Percentiles rank a stretch among this genome's conserved stretches.
phyloP scores from a whole-genome alignment of 2,113 vertebrate genomes.

The Leucoraja erinaceus region DNA sequence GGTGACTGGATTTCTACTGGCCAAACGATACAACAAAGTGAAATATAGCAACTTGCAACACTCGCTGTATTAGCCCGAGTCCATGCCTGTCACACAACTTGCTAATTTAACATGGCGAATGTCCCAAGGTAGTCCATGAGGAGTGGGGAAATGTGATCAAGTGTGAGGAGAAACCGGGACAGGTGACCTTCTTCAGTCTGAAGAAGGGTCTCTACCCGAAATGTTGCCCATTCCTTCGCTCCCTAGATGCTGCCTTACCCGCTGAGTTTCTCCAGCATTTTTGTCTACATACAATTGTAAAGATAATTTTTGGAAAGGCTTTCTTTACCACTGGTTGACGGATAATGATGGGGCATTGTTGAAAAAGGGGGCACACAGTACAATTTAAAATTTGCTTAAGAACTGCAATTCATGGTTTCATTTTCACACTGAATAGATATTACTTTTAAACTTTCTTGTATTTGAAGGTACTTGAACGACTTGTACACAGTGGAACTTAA shows the following conservation, averaged over 20 bases:
- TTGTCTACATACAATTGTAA: neutral
- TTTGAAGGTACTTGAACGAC: conserved; percentile 81
- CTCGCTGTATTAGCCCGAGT: neutral
- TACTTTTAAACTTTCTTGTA: conserved; percentile 40
- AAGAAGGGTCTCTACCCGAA: too few relatives aligned
- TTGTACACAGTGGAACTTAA: conserved; percentile 91
- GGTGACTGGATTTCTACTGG: neutral
- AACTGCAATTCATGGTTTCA: neutral
- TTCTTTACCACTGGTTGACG: neutral
- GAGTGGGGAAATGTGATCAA: neutral
- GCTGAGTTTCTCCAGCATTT: too few relatives aligned
- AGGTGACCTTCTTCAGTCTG: neutral
- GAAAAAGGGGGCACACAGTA: neutral
- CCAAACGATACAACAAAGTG: neutral
- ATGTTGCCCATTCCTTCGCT: too few relatives aligned
- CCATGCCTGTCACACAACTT: neutral
- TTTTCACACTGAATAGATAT: neutral
- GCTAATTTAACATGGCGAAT: neutral
- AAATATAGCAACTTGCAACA: neutral
- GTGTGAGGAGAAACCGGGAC: neutral
- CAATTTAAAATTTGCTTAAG: neutral
- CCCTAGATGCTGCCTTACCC: too few relatives aligned
- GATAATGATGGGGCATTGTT: neutral
- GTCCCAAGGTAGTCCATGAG: neutral
- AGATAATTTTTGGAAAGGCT: neutral